Evolutionary conservation across 35 echinoderm and acorn worm species (phyloP).

Genomic region (Ophioderma brevispina): DNA sequence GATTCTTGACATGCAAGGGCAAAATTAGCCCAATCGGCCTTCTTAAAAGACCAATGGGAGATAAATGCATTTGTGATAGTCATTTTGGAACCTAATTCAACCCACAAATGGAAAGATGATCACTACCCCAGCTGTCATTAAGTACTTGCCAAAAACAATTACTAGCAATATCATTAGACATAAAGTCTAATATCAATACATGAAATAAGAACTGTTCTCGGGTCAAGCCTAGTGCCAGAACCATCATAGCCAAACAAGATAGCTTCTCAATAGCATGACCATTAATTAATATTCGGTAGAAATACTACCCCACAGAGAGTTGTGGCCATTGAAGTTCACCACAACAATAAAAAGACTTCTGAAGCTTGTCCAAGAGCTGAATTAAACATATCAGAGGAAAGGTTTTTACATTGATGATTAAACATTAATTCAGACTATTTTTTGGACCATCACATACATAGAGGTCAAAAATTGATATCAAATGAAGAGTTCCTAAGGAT

Average conservation of each 20-base stretch:
- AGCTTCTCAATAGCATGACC: not conserved
- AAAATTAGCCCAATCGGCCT: not conserved
- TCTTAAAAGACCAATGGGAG: not conserved
- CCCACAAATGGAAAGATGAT: not conserved
- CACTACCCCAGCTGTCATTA: not conserved
- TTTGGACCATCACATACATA: not conserved
- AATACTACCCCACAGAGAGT: not conserved
- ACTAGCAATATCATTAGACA: not conserved
- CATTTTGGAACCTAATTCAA: not conserved
- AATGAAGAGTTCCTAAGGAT: too few species aligned
- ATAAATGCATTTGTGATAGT: not conserved
- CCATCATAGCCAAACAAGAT: conserved; percentile 21
- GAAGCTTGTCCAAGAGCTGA: too few species aligned
- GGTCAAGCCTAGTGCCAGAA: not conserved
- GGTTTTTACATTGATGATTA: not conserved
- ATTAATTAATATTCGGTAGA: conserved; percentile 10
- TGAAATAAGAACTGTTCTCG: not conserved
- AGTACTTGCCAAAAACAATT: not conserved
- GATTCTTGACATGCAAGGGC: not conserved
- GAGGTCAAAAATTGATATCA: not conserved
- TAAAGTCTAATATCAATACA: conserved; percentile 21
- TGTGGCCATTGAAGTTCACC: conserved; percentile 29
- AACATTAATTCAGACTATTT: not conserved
- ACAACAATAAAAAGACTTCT: not conserved
- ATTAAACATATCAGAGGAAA: not conserved